Evolutionary conservation across 2,888 invertebrate species (phyloP).

Genomic region (Branchipolynoe longqiensis): DNA sequence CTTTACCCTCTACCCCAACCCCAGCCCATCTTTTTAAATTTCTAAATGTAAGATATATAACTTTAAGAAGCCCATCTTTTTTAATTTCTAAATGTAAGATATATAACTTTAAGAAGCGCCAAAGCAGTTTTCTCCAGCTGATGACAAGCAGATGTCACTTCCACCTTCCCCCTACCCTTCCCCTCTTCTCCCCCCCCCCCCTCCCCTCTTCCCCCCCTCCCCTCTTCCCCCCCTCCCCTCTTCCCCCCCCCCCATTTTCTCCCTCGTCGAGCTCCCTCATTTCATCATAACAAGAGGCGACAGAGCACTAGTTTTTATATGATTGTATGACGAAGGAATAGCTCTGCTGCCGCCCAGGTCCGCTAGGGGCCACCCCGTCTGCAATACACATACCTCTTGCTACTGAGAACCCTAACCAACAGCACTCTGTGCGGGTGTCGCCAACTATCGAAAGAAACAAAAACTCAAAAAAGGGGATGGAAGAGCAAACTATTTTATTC

Average conservation of each 20-base stretch:
- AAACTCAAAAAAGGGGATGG: slow-evolving; percentile 3
- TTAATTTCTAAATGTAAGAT: background rate
- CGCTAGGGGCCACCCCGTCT: slow-evolving; percentile 20
- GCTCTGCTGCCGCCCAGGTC: too few relatives aligned
- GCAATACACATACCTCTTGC: background rate
- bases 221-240: background rate
- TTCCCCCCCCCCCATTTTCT: background rate
- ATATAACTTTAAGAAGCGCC: background rate
- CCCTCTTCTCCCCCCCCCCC: background rate
- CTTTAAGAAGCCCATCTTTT: background rate
- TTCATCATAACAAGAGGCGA: background rate
- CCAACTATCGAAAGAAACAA: too few relatives aligned
- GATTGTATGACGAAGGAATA: slow-evolving; percentile 25
- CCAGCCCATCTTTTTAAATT: background rate
- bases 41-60: background rate
- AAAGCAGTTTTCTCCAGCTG: too few relatives aligned
- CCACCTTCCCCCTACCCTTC: slow-evolving; percentile 8
- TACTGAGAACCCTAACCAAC: slow-evolving; percentile 21
- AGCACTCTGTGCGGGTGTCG: slow-evolving; percentile 1
- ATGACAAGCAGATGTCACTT: too few relatives aligned
- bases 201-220: background rate
- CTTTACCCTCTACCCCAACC: background rate
- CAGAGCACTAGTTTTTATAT: slow-evolving; percentile 41
- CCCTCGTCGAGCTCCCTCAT: background rate
- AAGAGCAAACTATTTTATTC: slow-evolving; percentile 28